These are phyloP conservation scores for Ianthella basta DNA, from an alignment of 37 sponge, comb jelly and placozoan genomes.

Conservation along the genomic window DNA sequence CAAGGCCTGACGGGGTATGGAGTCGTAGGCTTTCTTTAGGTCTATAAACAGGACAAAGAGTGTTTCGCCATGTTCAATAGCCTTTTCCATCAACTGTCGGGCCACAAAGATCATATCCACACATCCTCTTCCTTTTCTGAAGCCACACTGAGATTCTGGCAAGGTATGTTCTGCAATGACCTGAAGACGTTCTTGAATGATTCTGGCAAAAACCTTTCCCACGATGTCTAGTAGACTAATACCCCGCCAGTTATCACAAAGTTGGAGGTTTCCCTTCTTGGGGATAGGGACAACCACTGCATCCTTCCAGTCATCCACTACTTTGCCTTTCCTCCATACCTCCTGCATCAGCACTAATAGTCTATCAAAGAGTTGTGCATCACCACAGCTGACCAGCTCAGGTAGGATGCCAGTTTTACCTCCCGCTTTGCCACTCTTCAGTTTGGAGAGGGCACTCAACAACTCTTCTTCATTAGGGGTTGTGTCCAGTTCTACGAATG, in stretches of 20 bases:
- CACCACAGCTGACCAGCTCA: slow-evolving; percentile 39
- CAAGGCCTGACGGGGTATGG: too few species aligned
- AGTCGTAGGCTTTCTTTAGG: too few species aligned
- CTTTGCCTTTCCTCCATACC: not conserved
- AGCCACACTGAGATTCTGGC: too few species aligned
- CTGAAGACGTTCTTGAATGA: too few species aligned
- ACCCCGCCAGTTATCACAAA: too few species aligned
- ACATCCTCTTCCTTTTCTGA: too few species aligned
- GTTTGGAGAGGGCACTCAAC: slow-evolving; percentile 9
- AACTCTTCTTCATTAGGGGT: slow-evolving; percentile 43
- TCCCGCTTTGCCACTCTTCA: slow-evolving; percentile 48
- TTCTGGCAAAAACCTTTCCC: too few species aligned
- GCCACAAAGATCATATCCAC: too few species aligned
- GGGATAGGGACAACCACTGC: slow-evolving; percentile 27
- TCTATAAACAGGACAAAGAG: too few species aligned
- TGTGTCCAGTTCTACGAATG: slow-evolving; percentile 20
- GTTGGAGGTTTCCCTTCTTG: slow-evolving; percentile 9
- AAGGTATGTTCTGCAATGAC: too few species aligned
- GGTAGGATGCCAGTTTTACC: slow-evolving; percentile 41
- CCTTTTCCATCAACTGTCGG: too few species aligned
- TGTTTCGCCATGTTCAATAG: too few species aligned
- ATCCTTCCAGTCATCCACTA: slow-evolving; percentile 25
- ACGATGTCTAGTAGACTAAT: not conserved
- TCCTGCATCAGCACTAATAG: slow-evolving; percentile 21
- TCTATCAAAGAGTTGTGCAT: slow-evolving; percentile 32